Conservation (phyloP, 2,113 vertebrate genomes). For the Phyllostomus hastatus region DNA sequence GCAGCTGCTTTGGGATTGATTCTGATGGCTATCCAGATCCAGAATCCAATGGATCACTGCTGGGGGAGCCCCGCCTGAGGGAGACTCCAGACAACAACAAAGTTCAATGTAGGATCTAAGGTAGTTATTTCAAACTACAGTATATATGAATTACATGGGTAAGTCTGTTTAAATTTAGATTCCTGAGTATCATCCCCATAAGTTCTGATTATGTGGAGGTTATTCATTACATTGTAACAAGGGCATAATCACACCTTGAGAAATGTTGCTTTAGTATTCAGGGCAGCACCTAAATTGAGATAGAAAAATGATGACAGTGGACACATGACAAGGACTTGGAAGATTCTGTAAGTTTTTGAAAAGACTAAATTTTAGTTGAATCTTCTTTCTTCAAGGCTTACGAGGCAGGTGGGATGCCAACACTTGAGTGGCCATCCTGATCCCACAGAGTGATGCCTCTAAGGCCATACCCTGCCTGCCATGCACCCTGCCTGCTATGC, state of each 20-base stretch:
- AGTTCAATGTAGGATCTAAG: neutral
- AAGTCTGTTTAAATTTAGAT: neutral
- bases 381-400: neutral
- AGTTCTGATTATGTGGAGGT: neutral
- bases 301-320: neutral
- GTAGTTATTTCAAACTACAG: neutral
- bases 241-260: neutral
- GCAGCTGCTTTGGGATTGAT: neutral
- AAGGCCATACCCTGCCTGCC: neutral
- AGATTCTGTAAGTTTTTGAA: neutral
- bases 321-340: neutral
- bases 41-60: neutral
- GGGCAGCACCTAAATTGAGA: neutral
- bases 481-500: rapidly evolving
- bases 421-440: neutral
- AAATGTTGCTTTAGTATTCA: neutral
- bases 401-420: neutral
- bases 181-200: neutral
- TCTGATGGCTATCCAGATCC: neutral
- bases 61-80: neutral
- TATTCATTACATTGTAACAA: neutral
- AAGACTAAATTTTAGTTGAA: neutral
- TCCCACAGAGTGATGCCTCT: neutral
- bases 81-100: neutral
- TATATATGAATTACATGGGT: neutral